These are phyloP conservation scores for Cololabis saira DNA, from an alignment of 2,113 vertebrate species.

Conservation along the genomic window DNA sequence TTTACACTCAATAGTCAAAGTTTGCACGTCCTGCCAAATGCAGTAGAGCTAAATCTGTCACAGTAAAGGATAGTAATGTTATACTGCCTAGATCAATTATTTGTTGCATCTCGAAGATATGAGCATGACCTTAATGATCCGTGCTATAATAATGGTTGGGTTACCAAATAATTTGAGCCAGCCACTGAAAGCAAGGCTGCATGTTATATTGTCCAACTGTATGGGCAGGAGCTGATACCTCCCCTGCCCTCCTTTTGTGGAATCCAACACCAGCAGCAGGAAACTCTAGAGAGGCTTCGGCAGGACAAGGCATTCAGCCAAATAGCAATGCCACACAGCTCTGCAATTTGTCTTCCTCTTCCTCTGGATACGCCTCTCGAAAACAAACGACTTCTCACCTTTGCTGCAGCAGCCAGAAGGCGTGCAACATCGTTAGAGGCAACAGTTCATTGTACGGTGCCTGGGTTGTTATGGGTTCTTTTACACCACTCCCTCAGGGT, in stretches of 20 bases:
- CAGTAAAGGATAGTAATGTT: constrained; percentile 28
- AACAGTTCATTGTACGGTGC: constrained; percentile 55
- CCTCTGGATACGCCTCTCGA: constrained; percentile 72
- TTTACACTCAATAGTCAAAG: constrained; percentile 47
- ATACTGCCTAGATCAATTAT: constrained; percentile 43
- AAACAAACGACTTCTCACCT: constrained; percentile 79
- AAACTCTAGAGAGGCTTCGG: constrained; percentile 66
- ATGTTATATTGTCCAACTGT: constrained; percentile 75
- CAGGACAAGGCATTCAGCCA: constrained; percentile 67
- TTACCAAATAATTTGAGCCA: constrained; percentile 63
- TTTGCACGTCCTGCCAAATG: constrained; percentile 52
- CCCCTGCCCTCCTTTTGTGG: constrained; percentile 54
- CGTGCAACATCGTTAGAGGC: constrained; percentile 49
- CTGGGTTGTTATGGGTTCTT: constrained; percentile 57
- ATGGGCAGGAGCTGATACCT: constrained; percentile 74
- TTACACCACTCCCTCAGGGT: constrained; percentile 38
- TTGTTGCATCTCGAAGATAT: constrained; percentile 60
- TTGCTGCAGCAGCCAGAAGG: constrained; percentile 62
- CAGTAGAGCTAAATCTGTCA: constrained; percentile 41
- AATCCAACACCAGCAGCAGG: constrained; percentile 71
- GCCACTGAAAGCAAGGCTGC: constrained; percentile 52
- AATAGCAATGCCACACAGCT: constrained; percentile 58
- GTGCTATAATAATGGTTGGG: constrained; percentile 40
- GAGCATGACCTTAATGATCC: constrained; percentile 71
- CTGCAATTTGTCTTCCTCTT: constrained; percentile 76